Conservation (phyloP, 2,888 invertebrate genomes). For the Rotaria socialis region DNA sequence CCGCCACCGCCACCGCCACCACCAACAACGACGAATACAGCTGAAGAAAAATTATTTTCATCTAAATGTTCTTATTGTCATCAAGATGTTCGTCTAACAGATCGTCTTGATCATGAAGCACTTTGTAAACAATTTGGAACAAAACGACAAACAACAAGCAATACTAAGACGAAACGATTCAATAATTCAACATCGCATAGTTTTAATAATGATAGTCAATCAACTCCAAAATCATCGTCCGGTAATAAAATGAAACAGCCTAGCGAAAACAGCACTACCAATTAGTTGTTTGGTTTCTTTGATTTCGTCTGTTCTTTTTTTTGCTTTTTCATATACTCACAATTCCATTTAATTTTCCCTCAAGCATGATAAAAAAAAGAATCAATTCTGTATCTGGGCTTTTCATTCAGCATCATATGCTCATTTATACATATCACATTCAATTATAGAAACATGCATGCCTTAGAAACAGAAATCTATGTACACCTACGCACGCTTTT, state of each 20-base stretch:
- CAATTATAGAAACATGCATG: neutral
- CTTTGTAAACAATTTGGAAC: slow-evolving; percentile 17
- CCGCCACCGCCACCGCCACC: neutral
- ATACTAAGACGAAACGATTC: neutral
- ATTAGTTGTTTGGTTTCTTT: neutral
- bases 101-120: slow-evolving; percentile 7
- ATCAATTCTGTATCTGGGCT: neutral
- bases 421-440: neutral
- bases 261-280: neutral
- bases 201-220: neutral
- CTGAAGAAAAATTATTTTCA: neutral
- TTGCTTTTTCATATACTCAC: neutral
- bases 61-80: slow-evolving; percentile 18
- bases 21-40: neutral
- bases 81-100: neutral
- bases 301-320: neutral
- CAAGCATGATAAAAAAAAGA: neutral
- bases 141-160: neutral
- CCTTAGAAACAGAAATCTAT: neutral
- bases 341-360: neutral
- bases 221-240: neutral
- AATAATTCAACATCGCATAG: neutral
- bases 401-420: neutral
- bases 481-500: neutral
- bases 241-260: slow-evolving; percentile 3